Conservation (phyloP, 2,797 vertebrate species). For the Parauchenoglanis ngamensis region DNA sequence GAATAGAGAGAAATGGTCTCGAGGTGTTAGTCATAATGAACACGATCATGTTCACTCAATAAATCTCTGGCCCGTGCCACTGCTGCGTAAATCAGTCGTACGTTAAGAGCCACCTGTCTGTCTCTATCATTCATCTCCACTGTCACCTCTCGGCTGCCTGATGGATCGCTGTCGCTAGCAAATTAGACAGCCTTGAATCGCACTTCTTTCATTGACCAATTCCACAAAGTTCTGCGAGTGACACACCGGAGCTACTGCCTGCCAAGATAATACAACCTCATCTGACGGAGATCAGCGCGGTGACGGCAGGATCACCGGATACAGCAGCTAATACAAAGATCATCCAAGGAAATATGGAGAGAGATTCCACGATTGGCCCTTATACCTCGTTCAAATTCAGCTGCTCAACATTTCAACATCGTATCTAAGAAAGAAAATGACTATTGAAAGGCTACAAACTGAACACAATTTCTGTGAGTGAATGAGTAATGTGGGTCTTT, state of each 20-base stretch:
- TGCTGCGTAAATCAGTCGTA: conserved; percentile 99
- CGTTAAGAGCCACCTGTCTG: conserved; percentile 99
- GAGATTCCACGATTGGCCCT: not conserved
- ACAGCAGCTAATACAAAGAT: not conserved
- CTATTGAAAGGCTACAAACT: not conserved
- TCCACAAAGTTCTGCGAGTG: conserved; percentile 80
- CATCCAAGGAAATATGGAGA: not conserved
- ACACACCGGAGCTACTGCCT: conserved; percentile 51
- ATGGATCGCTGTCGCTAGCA: conserved; percentile 99
- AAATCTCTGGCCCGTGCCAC: conserved; percentile 90
- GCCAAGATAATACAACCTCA: not conserved
- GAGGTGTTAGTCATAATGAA: conserved; percentile 99
- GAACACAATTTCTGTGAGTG: not conserved
- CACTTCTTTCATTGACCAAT: conserved; percentile 99
- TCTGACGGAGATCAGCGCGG: not conserved
- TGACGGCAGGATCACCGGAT: not conserved
- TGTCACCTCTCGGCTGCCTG: conserved; percentile 97
- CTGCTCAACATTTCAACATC: not conserved
- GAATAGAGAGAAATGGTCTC: conserved; percentile 95
- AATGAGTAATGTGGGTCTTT: not conserved
- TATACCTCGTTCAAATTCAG: not conserved
- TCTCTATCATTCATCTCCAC: conserved; percentile 99
- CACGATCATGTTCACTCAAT: conserved; percentile 86
- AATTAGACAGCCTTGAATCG: conserved; percentile 99
- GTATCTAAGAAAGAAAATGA: not conserved